phyloP scores from a whole-genome alignment of 1,140 invertebrate genomes.

The Aphaenogaster floridana region DNA sequence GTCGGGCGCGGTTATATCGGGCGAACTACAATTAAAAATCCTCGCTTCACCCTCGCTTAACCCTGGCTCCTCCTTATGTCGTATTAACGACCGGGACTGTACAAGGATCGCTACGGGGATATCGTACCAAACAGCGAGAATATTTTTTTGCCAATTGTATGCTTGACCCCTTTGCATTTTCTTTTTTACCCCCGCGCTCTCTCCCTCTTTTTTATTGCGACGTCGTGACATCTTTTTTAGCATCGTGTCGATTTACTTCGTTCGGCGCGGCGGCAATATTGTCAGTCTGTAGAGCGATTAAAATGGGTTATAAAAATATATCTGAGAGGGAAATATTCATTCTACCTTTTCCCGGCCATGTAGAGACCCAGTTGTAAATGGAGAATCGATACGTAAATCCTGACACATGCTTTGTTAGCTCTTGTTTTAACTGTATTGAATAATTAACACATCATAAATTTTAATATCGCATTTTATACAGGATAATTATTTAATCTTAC shows the following conservation, averaged over 20 bases:
- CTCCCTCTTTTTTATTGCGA: conserved; percentile 36
- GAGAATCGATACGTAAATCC: conserved; percentile 13
- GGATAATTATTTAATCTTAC: conserved; percentile 2
- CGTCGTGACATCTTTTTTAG: conserved; percentile 42
- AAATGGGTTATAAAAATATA: conserved; percentile 50
- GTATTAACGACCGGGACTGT: conserved; percentile 77
- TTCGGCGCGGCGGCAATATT: conserved; percentile 35
- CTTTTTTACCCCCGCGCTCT: conserved; percentile 14
- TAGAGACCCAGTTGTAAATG: background rate
- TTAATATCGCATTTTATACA: background rate
- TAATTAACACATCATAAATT: background rate
- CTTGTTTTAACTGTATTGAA: background rate
- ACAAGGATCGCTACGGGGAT: conserved; percentile 63
- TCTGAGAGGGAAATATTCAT: conserved; percentile 11
- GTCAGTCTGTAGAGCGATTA: conserved; percentile 29
- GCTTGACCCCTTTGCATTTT: conserved; percentile 69
- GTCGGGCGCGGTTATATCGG: conserved; percentile 77
- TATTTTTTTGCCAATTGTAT: conserved; percentile 73
- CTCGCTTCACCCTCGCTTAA: conserved; percentile 81
- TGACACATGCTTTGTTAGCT: too few relatives aligned
- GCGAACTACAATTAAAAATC: conserved; percentile 85
- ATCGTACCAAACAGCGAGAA: conserved; percentile 74
- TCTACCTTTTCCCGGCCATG: background rate
- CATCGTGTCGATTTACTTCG: conserved; percentile 16
- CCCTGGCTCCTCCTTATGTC: conserved; percentile 78